phyloP scores from a whole-genome alignment of 2,888 invertebrate genomes.

The Mesorhabditis belari region DNA sequence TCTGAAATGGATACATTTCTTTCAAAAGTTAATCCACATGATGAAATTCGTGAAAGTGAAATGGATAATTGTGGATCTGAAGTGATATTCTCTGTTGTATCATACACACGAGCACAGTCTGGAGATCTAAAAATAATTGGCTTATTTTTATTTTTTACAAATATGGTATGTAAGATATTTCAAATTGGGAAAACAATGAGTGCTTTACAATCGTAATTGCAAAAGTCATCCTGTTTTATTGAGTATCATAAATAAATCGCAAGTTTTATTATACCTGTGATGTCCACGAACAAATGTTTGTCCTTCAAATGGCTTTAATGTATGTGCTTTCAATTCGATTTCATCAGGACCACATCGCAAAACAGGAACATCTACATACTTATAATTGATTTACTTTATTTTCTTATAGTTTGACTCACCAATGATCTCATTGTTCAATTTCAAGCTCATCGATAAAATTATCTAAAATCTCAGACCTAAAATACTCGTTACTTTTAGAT shows the following conservation, averaged over 20 bases:
- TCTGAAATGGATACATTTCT: not conserved
- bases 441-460: no score
- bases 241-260: no score
- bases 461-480: no score
- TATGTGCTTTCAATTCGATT: not conserved
- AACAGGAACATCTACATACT: not conserved
- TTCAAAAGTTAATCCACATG: not conserved
- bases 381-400: not conserved
- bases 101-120: not conserved
- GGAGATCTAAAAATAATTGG: not conserved
- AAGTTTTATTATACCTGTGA: not conserved
- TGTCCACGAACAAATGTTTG: not conserved
- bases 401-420: not conserved
- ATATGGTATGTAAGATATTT: no score
- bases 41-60: not conserved
- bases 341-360: not conserved
- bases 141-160: no score
- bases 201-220: no score
- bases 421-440: not conserved
- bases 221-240: no score
- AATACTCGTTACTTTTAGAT: no score
- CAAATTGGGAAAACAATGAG: not conserved
- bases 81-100: not conserved
- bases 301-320: not conserved
- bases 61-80: not conserved